These are phyloP conservation scores for Nasalis larvatus DNA, from an alignment of 2,113 vertebrate species.

Conservation along the genomic window DNA sequence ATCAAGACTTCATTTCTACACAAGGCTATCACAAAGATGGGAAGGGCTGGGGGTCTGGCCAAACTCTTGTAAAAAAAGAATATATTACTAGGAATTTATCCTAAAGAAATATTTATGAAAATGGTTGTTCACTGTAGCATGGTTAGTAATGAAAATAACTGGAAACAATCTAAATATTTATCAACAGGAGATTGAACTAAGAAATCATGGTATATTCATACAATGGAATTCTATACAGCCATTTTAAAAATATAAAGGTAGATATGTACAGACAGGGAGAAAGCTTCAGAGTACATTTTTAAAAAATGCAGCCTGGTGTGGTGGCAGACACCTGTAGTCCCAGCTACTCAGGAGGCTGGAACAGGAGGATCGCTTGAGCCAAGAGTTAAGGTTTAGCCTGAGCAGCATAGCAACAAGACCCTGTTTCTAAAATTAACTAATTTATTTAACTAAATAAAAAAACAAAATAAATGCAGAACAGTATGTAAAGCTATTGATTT, in stretches of 20 bases:
- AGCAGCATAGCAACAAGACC: background rate
- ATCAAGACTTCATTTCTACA: background rate
- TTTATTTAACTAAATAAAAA: background rate
- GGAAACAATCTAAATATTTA: conserved; percentile 1
- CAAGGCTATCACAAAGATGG: background rate
- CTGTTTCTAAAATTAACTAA: background rate
- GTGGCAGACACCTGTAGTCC: background rate
- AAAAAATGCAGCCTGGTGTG: background rate
- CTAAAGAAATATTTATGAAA: background rate
- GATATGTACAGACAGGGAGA: background rate
- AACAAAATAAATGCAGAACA: background rate
- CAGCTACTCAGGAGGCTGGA: background rate
- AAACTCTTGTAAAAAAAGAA: background rate
- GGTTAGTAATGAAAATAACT: background rate
- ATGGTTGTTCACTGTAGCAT: background rate
- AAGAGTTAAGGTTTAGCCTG: background rate
- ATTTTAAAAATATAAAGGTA: background rate
- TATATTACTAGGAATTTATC: background rate
- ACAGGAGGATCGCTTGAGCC: background rate
- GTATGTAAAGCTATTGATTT: background rate
- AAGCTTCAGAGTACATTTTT: background rate
- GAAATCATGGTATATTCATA: background rate
- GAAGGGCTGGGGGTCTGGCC: background rate
- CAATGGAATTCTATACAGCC: background rate
- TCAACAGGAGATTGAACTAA: background rate